A percentile compares a stretch with the other conserved stretches of the same genome.
phyloP scores from a whole-genome alignment of 2,113 vertebrate species.

The Thryonomys swinderianus region DNA sequence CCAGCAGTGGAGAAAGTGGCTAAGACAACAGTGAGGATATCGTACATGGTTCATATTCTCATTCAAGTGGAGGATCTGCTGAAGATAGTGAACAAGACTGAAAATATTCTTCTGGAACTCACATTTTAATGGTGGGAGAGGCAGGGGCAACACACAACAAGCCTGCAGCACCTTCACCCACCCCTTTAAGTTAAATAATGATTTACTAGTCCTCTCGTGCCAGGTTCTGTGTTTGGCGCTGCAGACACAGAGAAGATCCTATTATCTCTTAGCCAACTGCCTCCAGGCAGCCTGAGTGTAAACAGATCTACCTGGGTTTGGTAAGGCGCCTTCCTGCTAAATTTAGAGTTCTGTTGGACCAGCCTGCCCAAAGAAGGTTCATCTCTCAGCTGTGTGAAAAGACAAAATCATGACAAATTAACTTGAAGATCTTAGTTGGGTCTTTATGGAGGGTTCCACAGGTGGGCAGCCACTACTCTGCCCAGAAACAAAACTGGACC shows the following conservation, averaged over 20 bases:
- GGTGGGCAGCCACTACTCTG: not conserved
- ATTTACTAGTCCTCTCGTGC: not conserved
- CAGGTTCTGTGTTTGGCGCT: not conserved
- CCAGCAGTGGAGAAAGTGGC: not conserved
- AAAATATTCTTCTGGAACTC: not conserved
- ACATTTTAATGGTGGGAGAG: not conserved
- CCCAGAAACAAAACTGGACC: not conserved
- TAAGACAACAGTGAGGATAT: not conserved
- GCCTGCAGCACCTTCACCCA: not conserved
- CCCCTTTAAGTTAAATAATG: not conserved
- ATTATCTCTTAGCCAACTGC: not conserved
- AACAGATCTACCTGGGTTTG: not conserved
- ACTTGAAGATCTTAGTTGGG: not conserved
- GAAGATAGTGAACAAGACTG: not conserved
- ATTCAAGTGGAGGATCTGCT: not conserved
- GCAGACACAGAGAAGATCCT: not conserved
- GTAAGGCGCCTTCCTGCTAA: not conserved
- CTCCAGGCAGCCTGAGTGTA: not conserved
- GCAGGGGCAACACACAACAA: not conserved
- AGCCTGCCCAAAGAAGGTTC: not conserved
- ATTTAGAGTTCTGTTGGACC: not conserved
- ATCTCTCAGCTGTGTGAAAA: not conserved
- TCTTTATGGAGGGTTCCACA: not conserved
- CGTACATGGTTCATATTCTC: not conserved
- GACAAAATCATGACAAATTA: not conserved